A percentile compares a stretch with the other conserved stretches of the same genome.
These are phyloP conservation scores for Phataginus tetradactyla DNA, from an alignment of 2,797 vertebrate species.

Conservation along the genomic window DNA sequence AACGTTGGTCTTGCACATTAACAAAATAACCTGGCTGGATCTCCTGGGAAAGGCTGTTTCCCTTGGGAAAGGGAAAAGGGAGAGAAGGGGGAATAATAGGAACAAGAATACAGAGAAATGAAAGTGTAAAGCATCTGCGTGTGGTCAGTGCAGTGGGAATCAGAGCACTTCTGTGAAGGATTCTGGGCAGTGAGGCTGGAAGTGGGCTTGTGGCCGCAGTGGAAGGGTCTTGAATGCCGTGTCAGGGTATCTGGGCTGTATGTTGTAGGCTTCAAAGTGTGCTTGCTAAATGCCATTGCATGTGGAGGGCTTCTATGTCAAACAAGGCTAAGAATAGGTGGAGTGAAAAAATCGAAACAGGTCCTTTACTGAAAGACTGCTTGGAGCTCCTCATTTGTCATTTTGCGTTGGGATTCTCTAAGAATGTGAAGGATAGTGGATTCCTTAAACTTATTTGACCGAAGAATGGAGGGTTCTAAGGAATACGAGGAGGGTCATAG, in stretches of 20 bases:
- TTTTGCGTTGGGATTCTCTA: not conserved
- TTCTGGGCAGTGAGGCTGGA: not conserved
- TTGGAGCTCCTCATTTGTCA: not conserved
- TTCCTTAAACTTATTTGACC: not conserved
- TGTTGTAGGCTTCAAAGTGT: not conserved
- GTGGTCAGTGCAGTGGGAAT: not conserved
- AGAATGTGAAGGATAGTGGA: not conserved
- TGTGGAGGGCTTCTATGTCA: not conserved
- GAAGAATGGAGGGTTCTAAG: not conserved
- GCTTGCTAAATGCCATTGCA: not conserved
- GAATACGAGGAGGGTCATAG: not conserved
- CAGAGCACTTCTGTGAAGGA: not conserved
- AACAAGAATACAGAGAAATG: not conserved
- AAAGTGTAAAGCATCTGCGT: not conserved
- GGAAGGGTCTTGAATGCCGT: not conserved
- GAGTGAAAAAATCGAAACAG: not conserved
- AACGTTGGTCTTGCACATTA: too few relatives aligned
- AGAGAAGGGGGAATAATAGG: not conserved
- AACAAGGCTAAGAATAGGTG: not conserved
- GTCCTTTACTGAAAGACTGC: not conserved
- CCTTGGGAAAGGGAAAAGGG: not conserved
- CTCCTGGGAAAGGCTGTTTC: not conserved
- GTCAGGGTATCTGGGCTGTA: not conserved
- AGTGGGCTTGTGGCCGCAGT: not conserved
- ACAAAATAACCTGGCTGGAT: not conserved